phyloP scores from a whole-genome alignment of 1,140 invertebrate species.

The Cyphomyrmex costatus region DNA sequence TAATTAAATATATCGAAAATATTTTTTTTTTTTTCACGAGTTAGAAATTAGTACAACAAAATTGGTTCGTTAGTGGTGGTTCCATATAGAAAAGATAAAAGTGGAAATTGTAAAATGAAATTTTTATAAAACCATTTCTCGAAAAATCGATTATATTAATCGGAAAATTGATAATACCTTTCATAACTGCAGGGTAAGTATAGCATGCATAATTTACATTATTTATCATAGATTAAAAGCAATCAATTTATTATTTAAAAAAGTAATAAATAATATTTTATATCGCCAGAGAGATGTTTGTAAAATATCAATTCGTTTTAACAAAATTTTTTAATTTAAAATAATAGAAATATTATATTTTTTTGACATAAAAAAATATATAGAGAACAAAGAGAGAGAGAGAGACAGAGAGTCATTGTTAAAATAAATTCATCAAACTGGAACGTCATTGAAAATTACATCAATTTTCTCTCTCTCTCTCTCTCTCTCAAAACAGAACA shows the following conservation, averaged over 20 bases:
- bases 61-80: background rate
- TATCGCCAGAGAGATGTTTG: background rate
- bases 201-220: background rate
- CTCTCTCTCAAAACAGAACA: background rate
- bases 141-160: background rate
- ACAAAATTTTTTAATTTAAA: slow-evolving; percentile 21
- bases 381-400: background rate
- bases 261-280: background rate
- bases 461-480: no score
- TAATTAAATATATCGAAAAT: background rate
- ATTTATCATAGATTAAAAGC: background rate
- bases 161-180: background rate
- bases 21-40: background rate
- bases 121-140: background rate
- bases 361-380: background rate
- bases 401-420: background rate
- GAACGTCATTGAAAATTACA: slow-evolving; percentile 2
- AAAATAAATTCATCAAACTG: slow-evolving; percentile 8
- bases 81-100: background rate
- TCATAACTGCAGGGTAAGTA: background rate
- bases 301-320: background rate
- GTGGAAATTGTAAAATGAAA: background rate
- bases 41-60: background rate
- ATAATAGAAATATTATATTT: slow-evolving; percentile 18
- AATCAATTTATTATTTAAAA: background rate